phyloP scores from a whole-genome alignment of 92 coral and sea anemone genomes.

The Parazoanthus darwini region DNA sequence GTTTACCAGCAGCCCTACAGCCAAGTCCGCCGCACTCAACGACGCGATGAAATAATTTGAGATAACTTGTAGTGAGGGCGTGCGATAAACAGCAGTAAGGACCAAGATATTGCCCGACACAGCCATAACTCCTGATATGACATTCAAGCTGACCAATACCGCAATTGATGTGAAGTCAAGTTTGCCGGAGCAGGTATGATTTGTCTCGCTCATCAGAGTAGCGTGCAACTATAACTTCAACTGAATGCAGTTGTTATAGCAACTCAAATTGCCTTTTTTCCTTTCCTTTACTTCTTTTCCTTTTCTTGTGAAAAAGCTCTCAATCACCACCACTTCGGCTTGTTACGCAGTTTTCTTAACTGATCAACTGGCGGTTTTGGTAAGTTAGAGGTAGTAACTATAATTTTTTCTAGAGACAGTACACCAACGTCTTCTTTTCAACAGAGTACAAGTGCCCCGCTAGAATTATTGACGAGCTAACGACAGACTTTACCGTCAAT shows the following conservation, averaged over 20 bases:
- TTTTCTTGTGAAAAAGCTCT: not conserved
- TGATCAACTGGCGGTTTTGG: not conserved
- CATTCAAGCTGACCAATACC: not conserved
- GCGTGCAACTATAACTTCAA: not conserved
- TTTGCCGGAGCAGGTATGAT: constrained; percentile 14
- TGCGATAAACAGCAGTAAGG: constrained; percentile 42
- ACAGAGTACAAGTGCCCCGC: not conserved
- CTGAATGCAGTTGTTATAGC: not conserved
- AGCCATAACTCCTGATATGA: constrained; percentile 25
- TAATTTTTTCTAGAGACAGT: not conserved
- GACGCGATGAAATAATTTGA: constrained; percentile 41
- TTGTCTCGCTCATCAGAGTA: not conserved
- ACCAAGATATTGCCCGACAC: constrained; percentile 35
- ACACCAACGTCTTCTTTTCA: not conserved
- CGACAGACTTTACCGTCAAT: no score
- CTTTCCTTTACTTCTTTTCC: not conserved
- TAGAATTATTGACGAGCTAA: not conserved
- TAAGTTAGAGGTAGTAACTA: not conserved
- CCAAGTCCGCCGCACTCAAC: constrained; percentile 32
- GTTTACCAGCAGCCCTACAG: constrained; percentile 14
- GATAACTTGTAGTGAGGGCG: constrained; percentile 21
- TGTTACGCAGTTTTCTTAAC: not conserved
- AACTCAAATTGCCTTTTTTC: not conserved
- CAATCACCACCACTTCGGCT: not conserved
- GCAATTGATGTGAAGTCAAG: not conserved